Evolutionary conservation across 2,888 invertebrate species (phyloP).

Genomic region (Limnephilus lunatus): DNA sequence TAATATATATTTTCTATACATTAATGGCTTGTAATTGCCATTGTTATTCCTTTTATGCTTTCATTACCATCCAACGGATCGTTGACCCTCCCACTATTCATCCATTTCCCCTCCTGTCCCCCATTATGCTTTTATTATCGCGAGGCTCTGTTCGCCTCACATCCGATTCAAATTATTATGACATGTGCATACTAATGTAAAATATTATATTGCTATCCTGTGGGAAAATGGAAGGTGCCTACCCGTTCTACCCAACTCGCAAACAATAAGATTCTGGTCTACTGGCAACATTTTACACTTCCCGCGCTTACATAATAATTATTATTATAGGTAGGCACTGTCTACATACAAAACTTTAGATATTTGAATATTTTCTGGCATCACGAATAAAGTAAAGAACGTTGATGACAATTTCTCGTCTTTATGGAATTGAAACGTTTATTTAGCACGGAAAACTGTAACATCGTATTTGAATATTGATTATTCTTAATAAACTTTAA

Average conservation of each 20-base stretch:
- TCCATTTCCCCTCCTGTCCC: neutral
- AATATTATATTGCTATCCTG: neutral
- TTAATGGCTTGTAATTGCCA: neutral
- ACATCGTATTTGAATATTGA: neutral
- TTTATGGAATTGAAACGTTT: neutral
- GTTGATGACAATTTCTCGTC: neutral
- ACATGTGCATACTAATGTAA: slow-evolving; percentile 7
- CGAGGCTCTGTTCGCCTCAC: slow-evolving; percentile 23
- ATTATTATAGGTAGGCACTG: neutral
- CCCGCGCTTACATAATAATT: neutral
- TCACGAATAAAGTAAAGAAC: neutral
- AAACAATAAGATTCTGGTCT: neutral
- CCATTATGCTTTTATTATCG: neutral
- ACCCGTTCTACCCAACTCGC: neutral
- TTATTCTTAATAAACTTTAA: too few species aligned
- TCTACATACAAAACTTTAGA: neutral
- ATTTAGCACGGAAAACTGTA: neutral
- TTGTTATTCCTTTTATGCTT: neutral
- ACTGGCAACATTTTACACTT: neutral
- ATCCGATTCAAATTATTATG: slow-evolving; percentile 40
- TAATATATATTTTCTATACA: slow-evolving; percentile 31
- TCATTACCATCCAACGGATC: slow-evolving; percentile 14
- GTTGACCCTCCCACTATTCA: neutral
- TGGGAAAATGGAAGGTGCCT: neutral
- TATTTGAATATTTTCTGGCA: neutral